These are phyloP conservation scores for Ennomos erosarius DNA, from an alignment of 2,888 invertebrate species.

Conservation along the genomic window DNA sequence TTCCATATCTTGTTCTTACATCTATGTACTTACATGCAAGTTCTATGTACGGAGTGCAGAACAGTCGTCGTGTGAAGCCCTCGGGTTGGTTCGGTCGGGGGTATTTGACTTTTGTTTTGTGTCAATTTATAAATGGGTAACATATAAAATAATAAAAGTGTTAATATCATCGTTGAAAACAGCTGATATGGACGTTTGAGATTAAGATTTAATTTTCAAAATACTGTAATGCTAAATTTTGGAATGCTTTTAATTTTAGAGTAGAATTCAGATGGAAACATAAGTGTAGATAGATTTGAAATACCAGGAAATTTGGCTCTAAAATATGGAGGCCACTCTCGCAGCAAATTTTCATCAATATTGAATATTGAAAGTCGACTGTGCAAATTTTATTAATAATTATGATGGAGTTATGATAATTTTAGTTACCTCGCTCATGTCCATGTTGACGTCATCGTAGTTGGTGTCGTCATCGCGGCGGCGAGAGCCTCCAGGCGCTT, in stretches of 20 bases:
- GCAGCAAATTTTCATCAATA: neutral
- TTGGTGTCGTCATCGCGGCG: conserved; percentile 87
- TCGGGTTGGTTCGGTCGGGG: conserved; percentile 64
- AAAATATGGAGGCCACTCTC: neutral
- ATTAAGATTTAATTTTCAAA: conserved; percentile 36
- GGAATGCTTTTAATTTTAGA: conserved; percentile 3
- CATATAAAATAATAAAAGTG: conserved; percentile 85
- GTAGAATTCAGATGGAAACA: conserved; percentile 1
- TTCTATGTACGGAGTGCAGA: conserved; percentile 52
- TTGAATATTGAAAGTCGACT: conserved; percentile 15
- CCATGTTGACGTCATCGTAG: conserved; percentile 92
- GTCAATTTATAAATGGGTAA: conserved; percentile 86
- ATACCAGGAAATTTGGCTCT: neutral
- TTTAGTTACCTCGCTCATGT: conserved; percentile 89
- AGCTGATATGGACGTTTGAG: conserved; percentile 52
- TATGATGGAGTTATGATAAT: conserved; percentile 20
- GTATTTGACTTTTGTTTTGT: conserved; percentile 84
- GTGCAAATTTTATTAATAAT: conserved; percentile 15
- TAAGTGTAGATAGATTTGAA: conserved; percentile 7
- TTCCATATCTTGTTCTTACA: conserved; percentile 49
- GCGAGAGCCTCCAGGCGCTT: conserved; percentile 49
- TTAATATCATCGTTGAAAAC: conserved; percentile 84
- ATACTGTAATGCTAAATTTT: conserved; percentile 5
- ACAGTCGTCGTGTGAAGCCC: conserved; percentile 61
- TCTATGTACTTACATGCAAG: conserved; percentile 77